Evolutionary conservation across 2,113 vertebrate species (phyloP).

Genomic region (Daphoenositta chrysoptera): DNA sequence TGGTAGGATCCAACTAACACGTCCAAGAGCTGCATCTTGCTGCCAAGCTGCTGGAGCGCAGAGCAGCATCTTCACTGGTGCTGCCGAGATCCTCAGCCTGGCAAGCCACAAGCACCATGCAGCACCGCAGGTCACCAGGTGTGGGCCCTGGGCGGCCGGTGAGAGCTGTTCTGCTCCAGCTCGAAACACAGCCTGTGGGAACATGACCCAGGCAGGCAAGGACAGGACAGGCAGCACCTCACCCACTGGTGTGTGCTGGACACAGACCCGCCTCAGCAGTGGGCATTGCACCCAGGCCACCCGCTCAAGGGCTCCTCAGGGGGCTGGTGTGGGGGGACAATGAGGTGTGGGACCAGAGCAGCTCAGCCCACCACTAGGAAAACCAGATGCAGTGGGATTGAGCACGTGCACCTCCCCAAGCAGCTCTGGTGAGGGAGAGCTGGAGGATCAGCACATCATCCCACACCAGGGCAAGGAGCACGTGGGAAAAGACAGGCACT

Average conservation of each 20-base stretch:
- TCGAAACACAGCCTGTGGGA: background rate
- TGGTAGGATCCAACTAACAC: background rate
- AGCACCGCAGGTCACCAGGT: background rate
- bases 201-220: background rate
- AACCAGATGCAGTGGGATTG: fast-evolving
- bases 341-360: background rate
- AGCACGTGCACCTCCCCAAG: fast-evolving
- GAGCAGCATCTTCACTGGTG: background rate
- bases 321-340: background rate
- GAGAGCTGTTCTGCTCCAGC: background rate
- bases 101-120: fast-evolving
- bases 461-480: background rate
- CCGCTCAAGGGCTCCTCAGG: fast-evolving
- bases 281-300: background rate
- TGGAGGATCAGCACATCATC: background rate
- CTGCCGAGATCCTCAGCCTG: background rate
- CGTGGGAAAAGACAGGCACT: fast-evolving
- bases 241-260: background rate
- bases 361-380: background rate
- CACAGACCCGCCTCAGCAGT: background rate
- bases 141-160: background rate
- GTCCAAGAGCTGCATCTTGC: background rate
- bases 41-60: background rate
- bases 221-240: background rate
- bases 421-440: background rate